These are phyloP conservation scores for Zootermopsis nevadensis DNA, from an alignment of 2,888 invertebrate genomes.

Conservation along the genomic window DNA sequence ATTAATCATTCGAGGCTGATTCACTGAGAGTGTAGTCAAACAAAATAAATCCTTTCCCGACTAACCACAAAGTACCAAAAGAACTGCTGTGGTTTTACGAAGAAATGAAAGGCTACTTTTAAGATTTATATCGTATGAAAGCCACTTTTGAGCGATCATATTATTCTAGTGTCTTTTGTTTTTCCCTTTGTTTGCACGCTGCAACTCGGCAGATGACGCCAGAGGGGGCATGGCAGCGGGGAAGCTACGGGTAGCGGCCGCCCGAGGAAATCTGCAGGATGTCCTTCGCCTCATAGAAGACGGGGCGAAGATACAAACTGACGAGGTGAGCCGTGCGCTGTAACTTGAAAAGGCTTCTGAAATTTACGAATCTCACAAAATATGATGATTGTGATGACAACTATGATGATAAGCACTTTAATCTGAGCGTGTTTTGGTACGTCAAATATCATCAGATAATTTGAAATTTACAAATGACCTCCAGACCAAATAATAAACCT, in stretches of 20 bases:
- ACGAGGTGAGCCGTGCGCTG: slow-evolving; percentile 59
- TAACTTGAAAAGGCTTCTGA: no score
- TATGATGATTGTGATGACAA: no score
- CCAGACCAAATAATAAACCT: no score
- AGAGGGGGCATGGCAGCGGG: slow-evolving; percentile 57
- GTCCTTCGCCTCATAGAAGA: slow-evolving; percentile 62
- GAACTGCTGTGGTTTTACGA: not conserved
- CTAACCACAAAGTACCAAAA: not conserved
- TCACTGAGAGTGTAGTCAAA: no score
- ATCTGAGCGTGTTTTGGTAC: no score
- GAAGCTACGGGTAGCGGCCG: slow-evolving; percentile 64
- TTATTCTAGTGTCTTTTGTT: not conserved
- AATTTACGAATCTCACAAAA: no score
- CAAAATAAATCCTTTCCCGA: not conserved
- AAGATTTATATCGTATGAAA: not conserved
- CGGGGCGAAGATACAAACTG: slow-evolving; percentile 61
- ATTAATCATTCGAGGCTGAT: no score
- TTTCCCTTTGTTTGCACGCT: not conserved
- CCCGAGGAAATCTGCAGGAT: slow-evolving; percentile 62
- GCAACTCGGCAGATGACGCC: slow-evolving; percentile 42
- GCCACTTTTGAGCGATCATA: not conserved
- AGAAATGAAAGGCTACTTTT: not conserved
- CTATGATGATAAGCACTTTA: no score
- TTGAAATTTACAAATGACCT: no score
- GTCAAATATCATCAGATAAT: no score